A percentile compares a stretch with the other conserved stretches of the same genome.
phyloP scores from a whole-genome alignment of 2,888 invertebrate species.

The Morpho achilles region DNA sequence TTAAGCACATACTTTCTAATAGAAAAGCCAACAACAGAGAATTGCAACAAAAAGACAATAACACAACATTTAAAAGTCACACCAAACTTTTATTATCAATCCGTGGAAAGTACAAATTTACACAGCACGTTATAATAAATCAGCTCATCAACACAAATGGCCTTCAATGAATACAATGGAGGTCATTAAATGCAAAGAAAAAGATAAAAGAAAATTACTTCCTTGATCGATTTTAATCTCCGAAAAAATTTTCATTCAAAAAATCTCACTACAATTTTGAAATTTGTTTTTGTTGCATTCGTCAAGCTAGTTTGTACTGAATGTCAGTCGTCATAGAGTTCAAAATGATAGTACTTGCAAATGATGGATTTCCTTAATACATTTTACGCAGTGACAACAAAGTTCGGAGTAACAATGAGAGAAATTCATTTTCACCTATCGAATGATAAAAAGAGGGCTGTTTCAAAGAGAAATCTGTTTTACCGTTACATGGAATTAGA shows the following conservation, averaged over 20 bases:
- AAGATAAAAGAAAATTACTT: not conserved
- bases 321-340: not conserved
- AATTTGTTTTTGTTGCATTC: conserved; percentile 4
- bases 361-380: conserved; percentile 22
- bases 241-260: conserved; percentile 7
- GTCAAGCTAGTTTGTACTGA: not conserved
- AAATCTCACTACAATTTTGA: conserved; percentile 14
- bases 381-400: conserved; percentile 29
- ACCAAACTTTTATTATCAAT: conserved; percentile 23
- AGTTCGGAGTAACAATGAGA: conserved; percentile 33
- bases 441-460: conserved; percentile 26
- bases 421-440: conserved; percentile 34
- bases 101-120: conserved; percentile 17
- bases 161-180: conserved; percentile 1
- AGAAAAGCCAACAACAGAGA: too few relatives aligned
- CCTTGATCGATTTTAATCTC: conserved; percentile 20
- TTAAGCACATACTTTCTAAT: too few relatives aligned
- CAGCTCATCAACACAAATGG: too few relatives aligned
- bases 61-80: conserved; percentile 23
- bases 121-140: too few relatives aligned
- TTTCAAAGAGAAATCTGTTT: conserved; percentile 24
- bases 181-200: conserved; percentile 1
- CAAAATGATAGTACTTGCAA: conserved; percentile 2
- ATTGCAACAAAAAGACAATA: conserved; percentile 11
- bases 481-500: conserved; percentile 9